phyloP scores from a whole-genome alignment of 1,140 invertebrate genomes.

The Neomicropteryx cornuta region DNA sequence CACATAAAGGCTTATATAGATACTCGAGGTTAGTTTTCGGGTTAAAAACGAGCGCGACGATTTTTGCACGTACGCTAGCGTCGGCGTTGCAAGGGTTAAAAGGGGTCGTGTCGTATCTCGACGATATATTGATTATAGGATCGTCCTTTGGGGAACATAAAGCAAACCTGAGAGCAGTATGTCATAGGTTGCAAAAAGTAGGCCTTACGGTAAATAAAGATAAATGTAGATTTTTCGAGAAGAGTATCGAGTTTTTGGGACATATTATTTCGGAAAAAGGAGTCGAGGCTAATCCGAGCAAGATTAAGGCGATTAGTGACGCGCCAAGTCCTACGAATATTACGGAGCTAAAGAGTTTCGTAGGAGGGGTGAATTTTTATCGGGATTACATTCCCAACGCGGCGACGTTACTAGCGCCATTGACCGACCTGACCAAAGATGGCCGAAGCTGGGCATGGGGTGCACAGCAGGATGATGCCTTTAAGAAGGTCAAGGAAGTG shows the following conservation, averaged over 20 bases:
- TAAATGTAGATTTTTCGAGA: slow-evolving; percentile 14
- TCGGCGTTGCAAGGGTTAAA: slow-evolving; percentile 18
- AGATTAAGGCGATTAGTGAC: slow-evolving; percentile 24
- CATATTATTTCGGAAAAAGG: slow-evolving; percentile 19
- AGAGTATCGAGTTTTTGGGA: slow-evolving; percentile 23
- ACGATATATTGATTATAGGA: slow-evolving; percentile 23
- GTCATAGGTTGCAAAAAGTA: slow-evolving; percentile 12
- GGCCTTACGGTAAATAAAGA: slow-evolving; percentile 14
- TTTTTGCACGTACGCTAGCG: slow-evolving; percentile 31
- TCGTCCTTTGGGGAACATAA: slow-evolving; percentile 17
- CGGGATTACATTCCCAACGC: slow-evolving; percentile 16
- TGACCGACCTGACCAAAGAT: slow-evolving; percentile 13
- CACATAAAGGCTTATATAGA: background rate
- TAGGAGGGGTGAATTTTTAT: slow-evolving; percentile 25
- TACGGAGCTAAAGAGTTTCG: slow-evolving; percentile 19
- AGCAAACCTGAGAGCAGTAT: slow-evolving; percentile 16
- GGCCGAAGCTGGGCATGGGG: background rate
- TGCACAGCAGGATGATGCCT: background rate
- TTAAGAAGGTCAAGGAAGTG: background rate
- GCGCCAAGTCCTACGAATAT: slow-evolving; percentile 18
- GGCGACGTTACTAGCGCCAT: slow-evolving; percentile 9
- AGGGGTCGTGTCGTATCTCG: slow-evolving; percentile 23
- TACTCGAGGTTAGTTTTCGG: slow-evolving; percentile 9
- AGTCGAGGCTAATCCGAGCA: slow-evolving; percentile 22
- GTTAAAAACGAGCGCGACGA: slow-evolving; percentile 21